Evolutionary conservation across 2,797 vertebrate species (phyloP), one percentile per base, ranked within the genome.

Genomic region (Scolopax rusticola): DNA sequence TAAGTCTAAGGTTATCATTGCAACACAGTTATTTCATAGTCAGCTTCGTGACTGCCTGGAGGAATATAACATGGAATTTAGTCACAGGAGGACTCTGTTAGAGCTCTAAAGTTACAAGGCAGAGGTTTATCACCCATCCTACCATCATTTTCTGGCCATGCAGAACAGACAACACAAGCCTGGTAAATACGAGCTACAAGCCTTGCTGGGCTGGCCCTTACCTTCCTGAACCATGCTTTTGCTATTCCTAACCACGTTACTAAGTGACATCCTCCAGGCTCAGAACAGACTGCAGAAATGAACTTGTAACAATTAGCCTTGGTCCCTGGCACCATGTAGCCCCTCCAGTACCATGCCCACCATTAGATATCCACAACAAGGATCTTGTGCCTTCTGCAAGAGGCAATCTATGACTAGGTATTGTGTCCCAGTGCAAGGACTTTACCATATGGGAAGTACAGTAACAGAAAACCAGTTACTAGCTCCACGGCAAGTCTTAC

Each of bases 1-100:
- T 87, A 84, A 84, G 30, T 51, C 59, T 59, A 84, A 88, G 77
- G 74, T 91, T 84, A 82, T 84, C 63, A 82, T 19, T 90, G 77
- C 84, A 92, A 94, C 67, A 84, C 74, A 38, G 59, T 54, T 71
- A 68, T 63, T 94, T 89, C 45, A 51, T 13, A 68, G 73, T 79
- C 78, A 92, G 47, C 56, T 74, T 70, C 2, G 6, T 48, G 70
- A 87, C 54, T 67, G 74, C 59, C 78, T 89, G 40, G 59, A 89
- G 74, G 16, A 90, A 65, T 32, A 27, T 4, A 90, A 64, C 53
- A 71, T 17, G 36, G 70, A 90, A 82, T 86, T 90, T n/a, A 69
- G 25, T 86, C 65, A 84, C 60, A 89, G 68, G 3, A 76, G 45
- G 20, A 81, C 59, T 71, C 75, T 64, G 56, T 40, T 7, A 69